A percentile compares a stretch with the other conserved stretches of the same genome.
phyloP scores from a whole-genome alignment of 2,113 vertebrate species.

The Pipra filicauda region DNA sequence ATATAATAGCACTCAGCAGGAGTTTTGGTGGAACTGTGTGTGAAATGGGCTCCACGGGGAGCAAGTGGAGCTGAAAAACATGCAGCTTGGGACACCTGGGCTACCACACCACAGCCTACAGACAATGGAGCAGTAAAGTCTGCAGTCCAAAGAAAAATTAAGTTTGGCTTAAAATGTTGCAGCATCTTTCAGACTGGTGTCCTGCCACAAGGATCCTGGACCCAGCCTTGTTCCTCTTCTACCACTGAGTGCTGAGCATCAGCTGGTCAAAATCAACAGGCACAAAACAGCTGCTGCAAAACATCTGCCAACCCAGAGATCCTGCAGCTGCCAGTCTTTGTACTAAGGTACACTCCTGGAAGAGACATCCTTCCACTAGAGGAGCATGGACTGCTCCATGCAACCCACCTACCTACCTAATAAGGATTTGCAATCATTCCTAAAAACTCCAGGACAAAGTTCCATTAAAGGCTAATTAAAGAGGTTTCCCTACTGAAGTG shows the following conservation, averaged over 20 bases:
- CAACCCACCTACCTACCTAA: not conserved
- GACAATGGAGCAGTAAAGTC: not conserved
- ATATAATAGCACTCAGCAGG: accelerated
- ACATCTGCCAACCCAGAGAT: not conserved
- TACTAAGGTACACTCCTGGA: not conserved
- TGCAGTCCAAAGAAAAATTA: not conserved
- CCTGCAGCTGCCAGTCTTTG: accelerated
- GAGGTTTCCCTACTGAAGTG: not conserved
- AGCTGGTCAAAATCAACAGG: not conserved
- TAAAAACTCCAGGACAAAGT: not conserved
- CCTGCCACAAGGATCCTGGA: not conserved
- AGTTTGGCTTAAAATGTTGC: not conserved
- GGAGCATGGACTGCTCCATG: not conserved
- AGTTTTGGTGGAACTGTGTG: not conserved
- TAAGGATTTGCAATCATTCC: not conserved
- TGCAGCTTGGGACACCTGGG: not conserved
- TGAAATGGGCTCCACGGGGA: not conserved
- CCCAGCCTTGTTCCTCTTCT: not conserved
- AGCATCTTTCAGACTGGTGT: not conserved
- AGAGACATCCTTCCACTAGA: accelerated
- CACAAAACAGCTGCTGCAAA: not conserved
- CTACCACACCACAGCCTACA: not conserved
- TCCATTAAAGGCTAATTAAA: not conserved
- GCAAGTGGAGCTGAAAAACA: not conserved
- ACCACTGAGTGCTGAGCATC: not conserved